These are phyloP conservation scores for Notodonta ziczac DNA, from an alignment of 2,888 invertebrate genomes.

Conservation along the genomic window DNA sequence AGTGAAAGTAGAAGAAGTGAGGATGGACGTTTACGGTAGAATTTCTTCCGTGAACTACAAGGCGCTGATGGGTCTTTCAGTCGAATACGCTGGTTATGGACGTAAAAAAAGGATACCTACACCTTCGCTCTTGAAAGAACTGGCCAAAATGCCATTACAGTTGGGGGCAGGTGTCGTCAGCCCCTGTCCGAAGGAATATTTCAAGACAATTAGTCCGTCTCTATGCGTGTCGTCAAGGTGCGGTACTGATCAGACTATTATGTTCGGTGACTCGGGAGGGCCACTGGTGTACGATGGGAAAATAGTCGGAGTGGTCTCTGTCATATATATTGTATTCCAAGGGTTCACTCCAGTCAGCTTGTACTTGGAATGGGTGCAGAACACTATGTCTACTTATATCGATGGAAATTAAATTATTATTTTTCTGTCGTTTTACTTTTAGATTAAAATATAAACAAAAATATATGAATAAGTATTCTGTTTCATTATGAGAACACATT, in stretches of 20 bases:
- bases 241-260: background rate
- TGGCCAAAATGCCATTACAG: background rate
- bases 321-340: too few species aligned
- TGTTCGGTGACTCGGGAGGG: too few species aligned
- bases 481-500: too few species aligned
- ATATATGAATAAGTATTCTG: too few species aligned
- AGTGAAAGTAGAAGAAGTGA: background rate
- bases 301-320: too few species aligned
- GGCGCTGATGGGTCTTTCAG: background rate
- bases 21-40: background rate
- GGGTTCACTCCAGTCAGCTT: too few species aligned
- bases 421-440: too few species aligned
- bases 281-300: too few species aligned
- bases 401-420: too few species aligned
- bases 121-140: background rate
- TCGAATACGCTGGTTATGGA: background rate
- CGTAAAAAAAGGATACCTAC: background rate
- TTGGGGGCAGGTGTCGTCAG: background rate
- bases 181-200: background rate
- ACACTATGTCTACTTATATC: too few species aligned
- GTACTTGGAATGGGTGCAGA: too few species aligned
- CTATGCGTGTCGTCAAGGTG: background rate
- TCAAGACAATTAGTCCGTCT: background rate
- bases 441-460: too few species aligned
- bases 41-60: background rate